phyloP scores from a whole-genome alignment of 92 coral and sea anemone genomes.

The Meandrina meandrites region DNA sequence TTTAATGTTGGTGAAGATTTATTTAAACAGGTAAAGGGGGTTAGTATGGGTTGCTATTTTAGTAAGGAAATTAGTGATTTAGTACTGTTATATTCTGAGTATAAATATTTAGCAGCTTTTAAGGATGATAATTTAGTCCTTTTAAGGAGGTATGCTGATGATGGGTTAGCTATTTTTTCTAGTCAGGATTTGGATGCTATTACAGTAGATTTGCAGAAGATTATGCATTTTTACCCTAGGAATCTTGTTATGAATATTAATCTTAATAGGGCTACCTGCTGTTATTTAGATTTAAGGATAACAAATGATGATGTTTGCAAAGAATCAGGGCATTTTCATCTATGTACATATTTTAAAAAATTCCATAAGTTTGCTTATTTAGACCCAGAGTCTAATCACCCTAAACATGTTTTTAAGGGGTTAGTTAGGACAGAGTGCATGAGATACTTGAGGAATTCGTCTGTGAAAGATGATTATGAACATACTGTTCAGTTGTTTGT shows the following conservation, averaged over 20 bases:
- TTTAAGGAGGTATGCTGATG: not conserved
- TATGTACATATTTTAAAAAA: not conserved
- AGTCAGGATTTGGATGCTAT: not conserved
- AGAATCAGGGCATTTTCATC: not conserved
- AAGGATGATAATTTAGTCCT: not conserved
- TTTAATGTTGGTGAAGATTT: not conserved
- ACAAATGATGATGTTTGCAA: not conserved
- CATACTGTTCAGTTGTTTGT: not conserved
- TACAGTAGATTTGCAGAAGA: not conserved
- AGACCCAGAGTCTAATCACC: not conserved
- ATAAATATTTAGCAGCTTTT: not conserved
- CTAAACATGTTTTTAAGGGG: not conserved
- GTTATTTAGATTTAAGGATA: not conserved
- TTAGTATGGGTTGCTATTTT: conserved; percentile 1
- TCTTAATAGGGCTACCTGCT: not conserved
- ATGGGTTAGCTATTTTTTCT: not conserved
- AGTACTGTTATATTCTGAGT: not conserved
- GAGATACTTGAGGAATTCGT: not conserved
- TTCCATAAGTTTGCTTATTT: not conserved
- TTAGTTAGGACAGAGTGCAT: not conserved
- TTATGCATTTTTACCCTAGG: not conserved
- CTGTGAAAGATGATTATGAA: not conserved
- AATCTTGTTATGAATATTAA: not conserved
- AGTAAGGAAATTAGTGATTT: not conserved
- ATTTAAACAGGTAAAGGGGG: not conserved